phyloP scores from a whole-genome alignment of 2,797 vertebrate species.

The Cichlasoma orientale region DNA sequence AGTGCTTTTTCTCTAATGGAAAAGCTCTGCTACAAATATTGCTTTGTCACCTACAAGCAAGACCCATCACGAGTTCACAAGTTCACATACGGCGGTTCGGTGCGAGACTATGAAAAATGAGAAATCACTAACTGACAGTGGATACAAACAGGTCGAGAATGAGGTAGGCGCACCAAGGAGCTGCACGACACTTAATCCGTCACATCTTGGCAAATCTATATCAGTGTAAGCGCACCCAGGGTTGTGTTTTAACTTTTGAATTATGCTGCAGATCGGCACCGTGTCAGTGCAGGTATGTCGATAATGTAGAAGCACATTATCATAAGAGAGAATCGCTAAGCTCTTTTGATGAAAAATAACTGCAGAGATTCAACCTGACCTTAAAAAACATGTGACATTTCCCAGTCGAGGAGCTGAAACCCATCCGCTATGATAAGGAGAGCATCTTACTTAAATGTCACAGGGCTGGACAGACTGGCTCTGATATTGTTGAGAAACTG shows the following conservation, averaged over 20 bases:
- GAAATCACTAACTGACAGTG: slow-evolving; percentile 4
- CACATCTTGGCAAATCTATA: neutral
- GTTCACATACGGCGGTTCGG: slow-evolving; percentile 16
- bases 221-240: neutral
- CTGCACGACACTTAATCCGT: neutral
- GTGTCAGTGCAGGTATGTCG: slow-evolving; percentile 21
- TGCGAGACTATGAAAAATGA: slow-evolving; percentile 20
- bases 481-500: slow-evolving; percentile 51
- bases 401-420: slow-evolving; percentile 60
- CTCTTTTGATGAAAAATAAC: slow-evolving; percentile 64
- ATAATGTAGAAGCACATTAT: slow-evolving; percentile 44
- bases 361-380: slow-evolving; percentile 65
- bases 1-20: slow-evolving; percentile 13
- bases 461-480: slow-evolving; percentile 33
- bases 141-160: neutral
- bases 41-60: slow-evolving; percentile 11
- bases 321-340: slow-evolving; percentile 47
- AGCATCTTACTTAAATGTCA: slow-evolving; percentile 76
- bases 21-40: slow-evolving; percentile 26
- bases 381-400: slow-evolving; percentile 74
- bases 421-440: slow-evolving; percentile 61
- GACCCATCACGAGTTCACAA: slow-evolving; percentile 31
- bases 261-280: neutral
- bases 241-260: slow-evolving; percentile 8
- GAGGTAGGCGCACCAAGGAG: neutral